Percentiles rank a stretch among this genome's conserved stretches.
These are phyloP conservation scores for Mastigias papua DNA, from an alignment of 30 jellyfish, hydroid and myxozoan species.

Conservation along the genomic window DNA sequence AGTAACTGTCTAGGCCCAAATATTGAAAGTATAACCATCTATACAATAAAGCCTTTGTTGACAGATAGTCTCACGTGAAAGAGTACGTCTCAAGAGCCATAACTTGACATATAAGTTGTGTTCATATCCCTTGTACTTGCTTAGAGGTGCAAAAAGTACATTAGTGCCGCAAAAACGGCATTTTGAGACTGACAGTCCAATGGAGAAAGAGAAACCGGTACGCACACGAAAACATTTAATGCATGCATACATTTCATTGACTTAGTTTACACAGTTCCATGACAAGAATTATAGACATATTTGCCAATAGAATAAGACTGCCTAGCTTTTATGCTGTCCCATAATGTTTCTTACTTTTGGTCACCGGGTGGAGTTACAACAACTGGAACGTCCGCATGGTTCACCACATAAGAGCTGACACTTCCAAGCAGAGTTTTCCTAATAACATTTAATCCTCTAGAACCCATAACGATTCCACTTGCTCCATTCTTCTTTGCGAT, in stretches of 20 bases:
- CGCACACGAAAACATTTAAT: background rate
- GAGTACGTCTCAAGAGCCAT: too few species aligned
- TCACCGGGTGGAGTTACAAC: constrained; percentile 75
- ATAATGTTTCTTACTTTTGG: background rate
- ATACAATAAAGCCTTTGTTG: too few species aligned
- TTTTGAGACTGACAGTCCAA: background rate
- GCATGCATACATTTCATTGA: background rate
- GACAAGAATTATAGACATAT: background rate
- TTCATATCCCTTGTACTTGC: too few species aligned
- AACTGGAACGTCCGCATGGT: constrained; percentile 82
- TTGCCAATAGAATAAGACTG: background rate
- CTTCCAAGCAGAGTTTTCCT: constrained; percentile 86
- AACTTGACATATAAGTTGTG: too few species aligned
- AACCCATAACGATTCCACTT: constrained; percentile 83
- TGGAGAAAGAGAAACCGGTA: background rate
- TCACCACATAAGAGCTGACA: constrained; percentile 81
- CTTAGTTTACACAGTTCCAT: background rate
- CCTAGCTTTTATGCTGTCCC: background rate
- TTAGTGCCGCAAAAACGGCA: too few species aligned
- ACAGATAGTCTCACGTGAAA: too few species aligned
- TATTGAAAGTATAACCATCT: too few species aligned
- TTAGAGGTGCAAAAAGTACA: too few species aligned
- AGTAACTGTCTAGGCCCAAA: too few species aligned
- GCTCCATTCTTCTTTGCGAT: constrained; percentile 78
- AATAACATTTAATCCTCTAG: constrained; percentile 84